A percentile compares a stretch with the other conserved stretches of the same genome.
Conservation (phyloP, 2,113 vertebrate species). For the Macaca mulatta region DNA sequence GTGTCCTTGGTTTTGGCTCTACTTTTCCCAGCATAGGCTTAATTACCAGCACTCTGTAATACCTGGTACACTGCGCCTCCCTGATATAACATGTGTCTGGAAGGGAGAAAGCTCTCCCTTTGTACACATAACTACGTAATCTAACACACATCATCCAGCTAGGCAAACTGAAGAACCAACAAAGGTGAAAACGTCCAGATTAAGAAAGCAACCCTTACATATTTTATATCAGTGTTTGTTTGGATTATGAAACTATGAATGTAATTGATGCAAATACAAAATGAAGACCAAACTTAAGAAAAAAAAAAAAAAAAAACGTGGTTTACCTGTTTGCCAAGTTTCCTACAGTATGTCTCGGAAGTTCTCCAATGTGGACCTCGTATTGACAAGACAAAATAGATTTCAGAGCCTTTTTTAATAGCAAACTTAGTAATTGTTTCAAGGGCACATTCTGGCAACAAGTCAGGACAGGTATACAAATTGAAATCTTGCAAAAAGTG, state of each 20-base stretch:
- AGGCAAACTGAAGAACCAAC: background rate
- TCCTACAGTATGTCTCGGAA: background rate
- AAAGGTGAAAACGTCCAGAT: background rate
- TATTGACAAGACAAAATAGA: slow-evolving; percentile 18
- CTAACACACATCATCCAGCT: background rate
- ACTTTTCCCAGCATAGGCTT: background rate
- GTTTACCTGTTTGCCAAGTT: background rate
- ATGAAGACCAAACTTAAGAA: background rate
- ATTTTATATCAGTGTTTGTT: background rate
- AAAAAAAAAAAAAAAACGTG: background rate
- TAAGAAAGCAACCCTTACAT: background rate
- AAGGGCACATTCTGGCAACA: background rate
- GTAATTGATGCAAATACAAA: background rate
- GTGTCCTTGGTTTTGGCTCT: background rate
- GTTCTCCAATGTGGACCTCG: background rate
- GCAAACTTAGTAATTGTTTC: slow-evolving; percentile 1
- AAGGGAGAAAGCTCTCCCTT: background rate
- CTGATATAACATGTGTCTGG: background rate
- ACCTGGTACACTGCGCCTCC: background rate
- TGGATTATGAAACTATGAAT: background rate
- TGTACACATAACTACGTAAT: background rate
- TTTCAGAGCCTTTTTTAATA: background rate
- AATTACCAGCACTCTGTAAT: background rate
- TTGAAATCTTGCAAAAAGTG: background rate
- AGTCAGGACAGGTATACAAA: background rate